Evolutionary conservation across 2,797 vertebrate genomes (phyloP).

Genomic region (Apogon talboti): DNA sequence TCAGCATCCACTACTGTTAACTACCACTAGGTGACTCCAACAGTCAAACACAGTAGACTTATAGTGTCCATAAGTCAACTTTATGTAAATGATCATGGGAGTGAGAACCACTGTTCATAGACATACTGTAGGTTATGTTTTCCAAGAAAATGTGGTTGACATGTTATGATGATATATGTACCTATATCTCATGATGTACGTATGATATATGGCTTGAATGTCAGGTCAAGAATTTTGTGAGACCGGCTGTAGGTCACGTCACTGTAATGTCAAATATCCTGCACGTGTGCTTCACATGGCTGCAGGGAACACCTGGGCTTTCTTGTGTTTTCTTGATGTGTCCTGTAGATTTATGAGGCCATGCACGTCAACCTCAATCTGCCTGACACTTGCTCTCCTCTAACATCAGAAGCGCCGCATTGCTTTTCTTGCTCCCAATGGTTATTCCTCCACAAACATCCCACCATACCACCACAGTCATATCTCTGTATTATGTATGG

Average conservation of each 20-base stretch:
- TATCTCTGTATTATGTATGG: constrained; percentile 44
- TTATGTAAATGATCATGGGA: constrained; percentile 10
- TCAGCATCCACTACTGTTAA: too few species aligned
- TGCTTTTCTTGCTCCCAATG: constrained; percentile 12
- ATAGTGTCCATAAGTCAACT: too few species aligned
- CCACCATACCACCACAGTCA: constrained; percentile 31
- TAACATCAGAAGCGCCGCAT: constrained; percentile 4
- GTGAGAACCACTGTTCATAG: constrained; percentile 13
- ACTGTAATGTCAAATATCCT: constrained; percentile 38
- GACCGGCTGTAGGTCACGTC: constrained; percentile 27
- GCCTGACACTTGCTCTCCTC: constrained; percentile 16
- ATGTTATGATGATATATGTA: background rate
- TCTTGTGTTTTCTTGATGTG: constrained; percentile 56
- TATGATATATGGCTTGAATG: constrained; percentile 13
- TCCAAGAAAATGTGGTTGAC: constrained; percentile 25
- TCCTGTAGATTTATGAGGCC: constrained; percentile 60
- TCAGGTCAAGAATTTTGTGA: constrained; percentile 16
- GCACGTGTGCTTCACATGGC: constrained; percentile 21
- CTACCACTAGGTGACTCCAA: too few species aligned
- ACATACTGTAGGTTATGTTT: constrained; percentile 22
- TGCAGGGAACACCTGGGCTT: constrained; percentile 15
- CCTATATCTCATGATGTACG: background rate
- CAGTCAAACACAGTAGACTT: too few species aligned
- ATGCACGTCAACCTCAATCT: constrained; percentile 24
- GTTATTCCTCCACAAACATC: constrained; percentile 24